Evolutionary conservation across 2,888 invertebrate genomes (phyloP), one percentile per base, ranked within the genome.

Genomic region (Drosophila infuscata): DNA sequence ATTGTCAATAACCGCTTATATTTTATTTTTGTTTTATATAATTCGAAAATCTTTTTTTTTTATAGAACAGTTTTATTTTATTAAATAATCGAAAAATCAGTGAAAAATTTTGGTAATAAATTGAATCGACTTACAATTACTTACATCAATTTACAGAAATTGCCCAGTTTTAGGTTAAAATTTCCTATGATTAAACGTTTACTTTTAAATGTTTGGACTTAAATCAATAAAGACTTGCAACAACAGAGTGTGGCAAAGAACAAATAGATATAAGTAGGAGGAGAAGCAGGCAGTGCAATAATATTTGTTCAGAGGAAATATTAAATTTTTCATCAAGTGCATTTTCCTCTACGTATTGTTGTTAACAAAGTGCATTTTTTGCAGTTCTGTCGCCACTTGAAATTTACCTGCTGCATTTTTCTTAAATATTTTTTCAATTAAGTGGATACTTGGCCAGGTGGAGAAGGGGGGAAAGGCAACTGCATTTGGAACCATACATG

Each of bases 221-320:
- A 68, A 73, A 68, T 74, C 74, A 69, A 60, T 74, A 74, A 46
- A 57, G 56, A 54, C 43, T 43, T 64, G 17, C 29, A 52, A 43
- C 29, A 43, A 20, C 53, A 53, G 11, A n/a, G 33, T 8, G 12
- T 8, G 8, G 29, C 6, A 32, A 52, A 20, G 12, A n/a, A 8
- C 17, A 29, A 0, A 25, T 15, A 15, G 0, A 7, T 15, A 3
- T 25, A 17, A 11, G 7, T 11, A 15, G 9, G 2, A 25, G 15
- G 32, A 12, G 7, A 25, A 25, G 20, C 20, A 25, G 20, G 20
- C 52, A 36, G 12, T 2, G 3, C 15, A 20, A 15, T 56, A 20
- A 49, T 49, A 38, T 65, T 41, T 43, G n/a, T 46, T 25, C 36
- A 61, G 54, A 32, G 12, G 17, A 1, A 51, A 64, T 65, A 74